Conservation (phyloP, 2,888 invertebrate species). For the Drosophila picticornis region DNA sequence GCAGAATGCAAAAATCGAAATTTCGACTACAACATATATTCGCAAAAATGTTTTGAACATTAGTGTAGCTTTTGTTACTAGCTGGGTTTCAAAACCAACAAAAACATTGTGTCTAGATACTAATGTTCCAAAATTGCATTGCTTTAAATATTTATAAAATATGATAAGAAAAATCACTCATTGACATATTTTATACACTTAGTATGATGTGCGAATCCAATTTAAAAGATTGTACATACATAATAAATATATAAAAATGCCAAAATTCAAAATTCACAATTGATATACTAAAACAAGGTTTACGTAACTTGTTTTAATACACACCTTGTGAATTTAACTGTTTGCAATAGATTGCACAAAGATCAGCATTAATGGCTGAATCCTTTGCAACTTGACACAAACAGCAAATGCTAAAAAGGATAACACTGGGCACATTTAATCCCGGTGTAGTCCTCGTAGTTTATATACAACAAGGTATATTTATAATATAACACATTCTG, state of each 20-base stretch:
- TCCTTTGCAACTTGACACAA: constrained; percentile 14
- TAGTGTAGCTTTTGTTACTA: neutral
- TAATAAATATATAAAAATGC: constrained; percentile 3
- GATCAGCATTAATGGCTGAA: neutral
- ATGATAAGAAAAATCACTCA: neutral
- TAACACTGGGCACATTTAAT: constrained; percentile 13
- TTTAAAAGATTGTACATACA: neutral
- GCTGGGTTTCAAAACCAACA: neutral
- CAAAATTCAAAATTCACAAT: constrained; percentile 1
- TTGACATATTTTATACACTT: constrained; percentile 1
- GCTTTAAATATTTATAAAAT: neutral
- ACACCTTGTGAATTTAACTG: constrained; percentile 16
- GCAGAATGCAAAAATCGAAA: neutral
- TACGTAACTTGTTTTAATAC: neutral
- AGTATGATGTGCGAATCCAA: constrained; percentile 13
- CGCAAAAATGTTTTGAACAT: neutral
- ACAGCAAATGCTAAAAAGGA: constrained; percentile 40
- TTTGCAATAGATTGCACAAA: constrained; percentile 4
- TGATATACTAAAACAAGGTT: constrained; percentile 6
- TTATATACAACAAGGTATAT: constrained; percentile 19
- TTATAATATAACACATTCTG: constrained; percentile 55
- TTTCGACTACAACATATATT: neutral
- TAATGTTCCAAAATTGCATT: neutral
- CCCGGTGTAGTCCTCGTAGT: constrained; percentile 47
- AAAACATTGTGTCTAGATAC: neutral